Base-by-base conservation (phyloP, 2,797 vertebrate species). In the Bovichtus diacanthus region DNA sequence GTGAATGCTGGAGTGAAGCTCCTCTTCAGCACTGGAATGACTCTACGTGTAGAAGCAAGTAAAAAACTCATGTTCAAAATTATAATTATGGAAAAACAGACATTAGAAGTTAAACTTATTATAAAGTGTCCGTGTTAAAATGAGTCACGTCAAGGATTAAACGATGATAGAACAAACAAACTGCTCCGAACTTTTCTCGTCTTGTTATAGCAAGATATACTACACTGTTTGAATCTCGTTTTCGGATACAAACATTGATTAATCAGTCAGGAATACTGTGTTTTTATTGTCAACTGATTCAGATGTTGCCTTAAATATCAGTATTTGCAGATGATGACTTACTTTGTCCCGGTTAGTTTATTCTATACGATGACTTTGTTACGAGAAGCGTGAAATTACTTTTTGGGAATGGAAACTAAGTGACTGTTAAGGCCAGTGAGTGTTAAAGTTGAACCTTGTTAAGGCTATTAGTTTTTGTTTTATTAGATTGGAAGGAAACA, bases 1-100 rank as follows among this genome's bases (percentile, higher is more conserved):
- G 89, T 91, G 87, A 84, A 74, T 76, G 19, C 1, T 21, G 44
- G 23, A 31, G 1, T 62, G 34, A 83, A 69, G 62, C 71, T 88
- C 7, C 55, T 72, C 64, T 90, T 91, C 63, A 44, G 78, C 39
- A 49, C 51, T 65, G 91, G 83, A 75, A 82, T 72, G 0, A 78
- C 74, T 78, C 53, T 90, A 3, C 68, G 6, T n/a, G 62, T 90
- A 27, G n/a, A 90, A 44, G 61, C 61, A 71, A 78, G 86, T 90
- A 88, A 44, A 38, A 66, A 34, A 46, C 0, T 0, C 5, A 27
- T 21, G 8, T 29, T 46, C 27, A 34, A 53, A 34, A 12, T 2
- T 1, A 1, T 49, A 5, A 0, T 59, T 10, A 9, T 10, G 36
- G 9, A 19, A 21, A 69, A 25, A 5, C 9, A 43, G 4, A 4